phyloP scores from a whole-genome alignment of 2,113 vertebrate genomes.

The Peromyscus leucopus region DNA sequence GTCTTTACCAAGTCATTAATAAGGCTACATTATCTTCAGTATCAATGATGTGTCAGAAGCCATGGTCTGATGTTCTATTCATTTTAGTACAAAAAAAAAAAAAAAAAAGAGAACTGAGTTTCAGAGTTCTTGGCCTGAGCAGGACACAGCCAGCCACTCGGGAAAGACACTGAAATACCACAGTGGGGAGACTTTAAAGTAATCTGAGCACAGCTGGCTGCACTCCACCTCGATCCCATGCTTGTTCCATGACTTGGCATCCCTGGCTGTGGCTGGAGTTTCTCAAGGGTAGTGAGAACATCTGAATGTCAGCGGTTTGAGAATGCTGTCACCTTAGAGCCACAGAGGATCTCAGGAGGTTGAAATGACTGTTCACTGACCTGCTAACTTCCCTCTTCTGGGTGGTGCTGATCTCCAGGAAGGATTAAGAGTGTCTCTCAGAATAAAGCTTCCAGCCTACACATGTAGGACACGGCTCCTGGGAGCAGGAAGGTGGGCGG shows the following conservation, averaged over 20 bases:
- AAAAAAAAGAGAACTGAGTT: not conserved
- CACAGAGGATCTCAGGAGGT: not conserved
- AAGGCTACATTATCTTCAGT: not conserved
- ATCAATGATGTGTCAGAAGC: not conserved
- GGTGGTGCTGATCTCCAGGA: not conserved
- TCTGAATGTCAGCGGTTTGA: not conserved
- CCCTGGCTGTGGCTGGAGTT: not conserved
- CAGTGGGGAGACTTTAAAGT: not conserved
- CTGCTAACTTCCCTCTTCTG: not conserved
- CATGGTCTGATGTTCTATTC: not conserved
- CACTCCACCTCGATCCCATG: fast-evolving
- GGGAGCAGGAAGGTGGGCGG: slow-evolving; percentile 78
- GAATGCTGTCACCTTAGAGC: not conserved
- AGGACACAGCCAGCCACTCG: not conserved
- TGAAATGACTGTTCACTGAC: not conserved
- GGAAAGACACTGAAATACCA: not conserved
- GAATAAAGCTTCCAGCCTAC: slow-evolving; percentile 67
- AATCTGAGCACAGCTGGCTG: too few species aligned
- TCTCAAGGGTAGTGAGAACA: not conserved
- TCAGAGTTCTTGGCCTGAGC: not conserved
- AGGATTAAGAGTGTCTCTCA: slow-evolving; percentile 50
- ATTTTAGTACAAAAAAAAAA: slow-evolving; percentile 48
- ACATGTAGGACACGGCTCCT: slow-evolving; percentile 31
- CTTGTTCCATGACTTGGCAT: not conserved
- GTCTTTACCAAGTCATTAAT: not conserved